These are phyloP conservation scores for Pteronura brasiliensis DNA, from an alignment of 2,113 vertebrate species.

Conservation along the genomic window DNA sequence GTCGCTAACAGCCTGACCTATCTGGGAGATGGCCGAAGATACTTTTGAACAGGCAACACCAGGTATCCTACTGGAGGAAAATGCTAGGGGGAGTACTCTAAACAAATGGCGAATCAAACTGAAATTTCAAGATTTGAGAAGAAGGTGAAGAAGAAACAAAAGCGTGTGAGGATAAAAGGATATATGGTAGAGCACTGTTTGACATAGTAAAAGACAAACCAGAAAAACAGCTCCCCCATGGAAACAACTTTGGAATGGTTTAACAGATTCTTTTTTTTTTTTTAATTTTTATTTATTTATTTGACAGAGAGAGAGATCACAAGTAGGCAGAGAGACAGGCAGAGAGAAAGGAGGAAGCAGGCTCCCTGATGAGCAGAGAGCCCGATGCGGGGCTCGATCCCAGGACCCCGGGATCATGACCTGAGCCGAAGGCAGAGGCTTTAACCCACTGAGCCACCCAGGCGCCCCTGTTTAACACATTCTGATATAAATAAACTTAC, in stretches of 20 bases:
- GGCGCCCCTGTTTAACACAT: neutral
- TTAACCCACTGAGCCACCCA: too few species aligned
- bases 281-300: too few species aligned
- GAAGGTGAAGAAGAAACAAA: constrained; percentile 18
- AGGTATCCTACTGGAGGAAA: neutral
- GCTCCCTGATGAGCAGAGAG: too few species aligned
- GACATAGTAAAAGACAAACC: neutral
- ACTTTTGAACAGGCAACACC: neutral
- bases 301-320: too few species aligned
- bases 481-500: neutral
- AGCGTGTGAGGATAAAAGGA: neutral
- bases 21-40: neutral
- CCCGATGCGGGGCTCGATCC: too few species aligned
- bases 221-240: neutral
- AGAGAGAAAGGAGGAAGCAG: too few species aligned
- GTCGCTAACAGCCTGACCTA: neutral
- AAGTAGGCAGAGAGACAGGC: too few species aligned
- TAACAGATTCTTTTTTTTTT: too few species aligned
- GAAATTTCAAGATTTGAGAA: constrained; percentile 16
- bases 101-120: neutral
- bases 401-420: too few species aligned
- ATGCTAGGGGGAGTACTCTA: neutral
- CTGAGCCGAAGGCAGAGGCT: too few species aligned
- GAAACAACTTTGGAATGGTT: neutral
- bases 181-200: neutral